A percentile compares a stretch with the other conserved stretches of the same genome.
phyloP scores from a whole-genome alignment of 2,113 vertebrate genomes.

The Cathartes aura region DNA sequence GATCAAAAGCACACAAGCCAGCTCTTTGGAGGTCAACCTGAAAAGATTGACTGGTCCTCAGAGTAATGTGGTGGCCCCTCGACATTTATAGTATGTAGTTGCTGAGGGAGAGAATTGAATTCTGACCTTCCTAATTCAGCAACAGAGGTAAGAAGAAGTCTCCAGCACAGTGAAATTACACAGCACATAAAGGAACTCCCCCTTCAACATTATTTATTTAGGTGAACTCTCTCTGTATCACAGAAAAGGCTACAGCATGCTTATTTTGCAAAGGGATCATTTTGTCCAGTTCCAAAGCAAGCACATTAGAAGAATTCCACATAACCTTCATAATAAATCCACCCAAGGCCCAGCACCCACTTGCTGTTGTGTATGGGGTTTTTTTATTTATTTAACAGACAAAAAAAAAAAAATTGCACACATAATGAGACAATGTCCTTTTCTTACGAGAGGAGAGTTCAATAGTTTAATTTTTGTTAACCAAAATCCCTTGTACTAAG shows the following conservation, averaged over 20 bases:
- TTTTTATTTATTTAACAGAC: constrained; percentile 69
- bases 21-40: constrained; percentile 44
- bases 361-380: constrained; percentile 27
- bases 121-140: constrained; percentile 16
- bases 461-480: constrained; percentile 91
- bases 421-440: constrained; percentile 80
- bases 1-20: constrained; percentile 25
- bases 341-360: constrained; percentile 63
- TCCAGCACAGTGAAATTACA: constrained; percentile 31
- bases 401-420: neutral
- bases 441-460: constrained; percentile 80
- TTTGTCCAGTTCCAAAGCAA: constrained; percentile 79
- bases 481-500: constrained; percentile 85
- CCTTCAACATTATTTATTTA: constrained; percentile 75
- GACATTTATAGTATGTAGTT: neutral
- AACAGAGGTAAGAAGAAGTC: constrained; percentile 43
- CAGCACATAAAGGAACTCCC: constrained; percentile 45
- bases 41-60: constrained; percentile 45
- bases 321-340: constrained; percentile 78
- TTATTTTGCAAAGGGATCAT: constrained; percentile 76
- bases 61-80: constrained; percentile 50
- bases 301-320: constrained; percentile 75
- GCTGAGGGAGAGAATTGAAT: constrained; percentile 45
- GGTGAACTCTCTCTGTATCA: constrained; percentile 58
- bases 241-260: constrained; percentile 50